Evolutionary conservation across 2,113 vertebrate genomes (phyloP).

Genomic region (Naja naja): DNA sequence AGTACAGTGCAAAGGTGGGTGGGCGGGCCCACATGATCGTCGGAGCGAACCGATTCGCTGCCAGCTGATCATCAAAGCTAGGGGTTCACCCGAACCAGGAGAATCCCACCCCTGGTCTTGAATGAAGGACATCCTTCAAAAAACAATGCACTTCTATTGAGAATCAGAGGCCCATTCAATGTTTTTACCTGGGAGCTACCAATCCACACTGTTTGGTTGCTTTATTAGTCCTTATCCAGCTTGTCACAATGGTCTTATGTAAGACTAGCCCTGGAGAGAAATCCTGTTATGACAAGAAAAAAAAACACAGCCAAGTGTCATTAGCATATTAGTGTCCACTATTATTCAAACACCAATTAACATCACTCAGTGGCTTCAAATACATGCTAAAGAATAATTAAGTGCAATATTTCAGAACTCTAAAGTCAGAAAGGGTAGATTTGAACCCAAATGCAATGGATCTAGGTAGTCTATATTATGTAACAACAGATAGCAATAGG

Average conservation of each 20-base stretch:
- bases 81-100: no score
- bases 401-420: background rate
- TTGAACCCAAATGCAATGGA: background rate
- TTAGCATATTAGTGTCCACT: background rate
- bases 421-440: background rate
- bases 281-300: background rate
- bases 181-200: background rate
- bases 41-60: no score
- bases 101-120: background rate
- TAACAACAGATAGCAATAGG: background rate
- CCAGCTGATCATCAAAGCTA: no score
- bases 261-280: background rate
- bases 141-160: background rate
- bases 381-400: background rate
- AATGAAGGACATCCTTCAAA: background rate
- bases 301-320: background rate
- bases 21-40: no score
- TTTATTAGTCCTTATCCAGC: no score
- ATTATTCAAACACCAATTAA: background rate
- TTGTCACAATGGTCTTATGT: background rate
- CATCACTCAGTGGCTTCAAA: background rate
- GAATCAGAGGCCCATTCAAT: background rate
- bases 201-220: no score
- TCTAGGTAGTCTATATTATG: background rate
- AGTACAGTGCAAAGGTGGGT: no score